Evolutionary conservation across 1,140 invertebrate genomes (phyloP).

Genomic region (Apis mellifera): Amel_HAv3.1 CM009938.2:1954001-1954500

Average conservation of each 20-base stretch:
- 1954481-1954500: conserved; percentile 98
- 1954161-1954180: conserved; percentile 94
- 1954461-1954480: conserved; percentile 96
- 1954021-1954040: conserved; percentile 53
- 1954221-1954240: conserved; percentile 91
- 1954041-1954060: conserved; percentile 92
- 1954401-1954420: conserved; percentile 94
- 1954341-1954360: conserved; percentile 92
- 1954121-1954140: conserved; percentile 91
- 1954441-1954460: conserved; percentile 94
- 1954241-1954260: conserved; percentile 95
- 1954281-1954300: conserved; percentile 94
- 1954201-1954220: conserved; percentile 88
- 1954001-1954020: neutral
- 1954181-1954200: conserved; percentile 93
- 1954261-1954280: conserved; percentile 98
- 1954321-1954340: conserved; percentile 97
- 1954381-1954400: conserved; percentile 93
- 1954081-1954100: conserved; percentile 93
- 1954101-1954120: conserved; percentile 95
- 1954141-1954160: conserved; percentile 98
- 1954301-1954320: conserved; percentile 98
- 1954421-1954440: conserved; percentile 96
- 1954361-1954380: conserved; percentile 97
- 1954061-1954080: conserved; percentile 98